Percentiles rank a stretch among this genome's conserved stretches.
Evolutionary conservation across 2,113 vertebrate species (phyloP).

Genomic region (Chrysemys picta): DNA sequence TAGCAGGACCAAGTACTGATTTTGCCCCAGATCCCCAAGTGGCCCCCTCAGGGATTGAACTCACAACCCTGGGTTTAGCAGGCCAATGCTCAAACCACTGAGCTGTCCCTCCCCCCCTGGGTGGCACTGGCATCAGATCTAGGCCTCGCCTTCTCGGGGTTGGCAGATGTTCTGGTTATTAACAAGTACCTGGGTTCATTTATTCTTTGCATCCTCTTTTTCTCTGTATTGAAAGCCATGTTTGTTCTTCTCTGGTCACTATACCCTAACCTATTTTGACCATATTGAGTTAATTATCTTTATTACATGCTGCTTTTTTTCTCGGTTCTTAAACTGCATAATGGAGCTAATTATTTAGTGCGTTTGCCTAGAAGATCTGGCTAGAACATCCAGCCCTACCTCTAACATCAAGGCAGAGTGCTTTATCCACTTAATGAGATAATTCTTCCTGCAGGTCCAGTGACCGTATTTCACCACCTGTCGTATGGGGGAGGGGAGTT

Average conservation of each 20-base stretch:
- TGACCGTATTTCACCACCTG: slow-evolving; percentile 21
- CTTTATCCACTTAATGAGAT: neutral
- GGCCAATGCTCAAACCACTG: too few relatives aligned
- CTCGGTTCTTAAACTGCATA: slow-evolving; percentile 26
- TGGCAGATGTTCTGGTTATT: neutral
- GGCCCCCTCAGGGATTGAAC: too few relatives aligned
- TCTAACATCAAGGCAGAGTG: fast-evolving
- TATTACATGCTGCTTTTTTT: slow-evolving; percentile 34
- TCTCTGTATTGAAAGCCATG: fast-evolving
- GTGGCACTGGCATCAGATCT: neutral
- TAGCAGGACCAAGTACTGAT: too few relatives aligned
- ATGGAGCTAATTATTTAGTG: neutral
- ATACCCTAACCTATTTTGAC: neutral
- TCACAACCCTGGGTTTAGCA: too few relatives aligned
- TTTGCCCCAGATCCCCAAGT: too few relatives aligned
- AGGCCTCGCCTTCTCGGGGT: neutral
- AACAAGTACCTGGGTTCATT: neutral
- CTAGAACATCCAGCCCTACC: fast-evolving
- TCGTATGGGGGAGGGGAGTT: fast-evolving
- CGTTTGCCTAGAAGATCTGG: neutral
- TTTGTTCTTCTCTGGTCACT: fast-evolving
- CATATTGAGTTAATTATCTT: neutral
- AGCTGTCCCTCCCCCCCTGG: too few relatives aligned
- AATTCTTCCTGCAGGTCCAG: neutral
- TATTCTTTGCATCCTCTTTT: too few relatives aligned